These are phyloP conservation scores for Ceyx cyanopectus DNA, from an alignment of 2,113 vertebrate species.

Conservation along the genomic window DNA sequence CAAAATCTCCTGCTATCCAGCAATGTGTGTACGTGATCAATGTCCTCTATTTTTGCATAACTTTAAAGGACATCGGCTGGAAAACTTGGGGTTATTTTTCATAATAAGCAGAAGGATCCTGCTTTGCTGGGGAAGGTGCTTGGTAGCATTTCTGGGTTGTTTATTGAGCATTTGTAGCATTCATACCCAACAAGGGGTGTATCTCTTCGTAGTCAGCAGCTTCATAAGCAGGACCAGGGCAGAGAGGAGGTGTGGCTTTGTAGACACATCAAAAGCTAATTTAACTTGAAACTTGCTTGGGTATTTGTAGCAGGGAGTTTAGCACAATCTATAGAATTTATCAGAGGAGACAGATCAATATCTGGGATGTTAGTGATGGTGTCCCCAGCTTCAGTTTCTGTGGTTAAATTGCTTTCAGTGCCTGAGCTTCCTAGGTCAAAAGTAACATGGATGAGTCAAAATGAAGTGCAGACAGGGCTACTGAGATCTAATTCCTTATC, in stretches of 20 bases:
- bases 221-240: background rate
- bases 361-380: background rate
- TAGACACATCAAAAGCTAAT: background rate
- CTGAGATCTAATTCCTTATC: background rate
- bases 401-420: background rate
- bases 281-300: background rate
- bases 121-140: background rate
- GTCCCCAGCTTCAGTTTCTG: background rate
- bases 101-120: background rate
- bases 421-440: background rate
- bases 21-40: background rate
- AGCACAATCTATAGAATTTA: background rate
- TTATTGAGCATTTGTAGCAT: background rate
- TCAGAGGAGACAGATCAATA: background rate
- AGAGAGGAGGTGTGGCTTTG: background rate
- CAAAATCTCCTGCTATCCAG: background rate
- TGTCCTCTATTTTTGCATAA: background rate
- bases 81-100: background rate
- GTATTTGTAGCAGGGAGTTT: background rate
- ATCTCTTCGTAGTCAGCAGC: background rate
- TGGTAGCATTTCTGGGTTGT: background rate
- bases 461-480: background rate
- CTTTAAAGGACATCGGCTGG: background rate
- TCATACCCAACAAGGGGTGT: fast-evolving
- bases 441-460: background rate